A percentile compares a stretch with the other conserved stretches of the same genome.
phyloP scores from a whole-genome alignment of 35 echinoderm and acorn worm species.

The Heliocidaris erythrogramma region DNA sequence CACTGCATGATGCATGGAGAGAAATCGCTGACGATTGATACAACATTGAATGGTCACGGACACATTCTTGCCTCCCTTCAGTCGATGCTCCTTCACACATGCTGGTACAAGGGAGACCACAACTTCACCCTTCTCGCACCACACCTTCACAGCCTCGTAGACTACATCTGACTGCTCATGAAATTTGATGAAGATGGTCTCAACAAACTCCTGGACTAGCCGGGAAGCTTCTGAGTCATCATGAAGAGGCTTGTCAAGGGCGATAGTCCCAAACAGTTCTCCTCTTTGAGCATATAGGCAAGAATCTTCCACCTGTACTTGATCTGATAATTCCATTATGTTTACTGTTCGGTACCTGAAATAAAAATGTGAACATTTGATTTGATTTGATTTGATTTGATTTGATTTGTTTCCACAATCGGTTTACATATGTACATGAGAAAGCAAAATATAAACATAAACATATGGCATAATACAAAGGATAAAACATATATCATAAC shows the following conservation, averaged over 20 bases:
- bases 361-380: not conserved
- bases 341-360: conserved; percentile 27
- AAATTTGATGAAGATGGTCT: conserved; percentile 59
- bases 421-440: too few species aligned
- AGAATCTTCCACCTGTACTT: not conserved
- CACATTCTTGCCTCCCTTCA: not conserved
- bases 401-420: too few species aligned
- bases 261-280: conserved; percentile 67
- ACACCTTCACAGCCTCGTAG: conserved; percentile 41
- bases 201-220: conserved; percentile 55
- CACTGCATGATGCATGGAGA: conserved; percentile 49
- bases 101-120: not conserved
- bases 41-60: conserved; percentile 36
- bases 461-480: too few species aligned
- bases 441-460: too few species aligned
- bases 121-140: not conserved
- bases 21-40: conserved; percentile 27
- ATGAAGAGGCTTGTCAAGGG: conserved; percentile 48
- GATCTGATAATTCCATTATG: not conserved
- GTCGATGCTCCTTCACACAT: not conserved
- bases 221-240: conserved; percentile 67
- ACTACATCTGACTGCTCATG: conserved; percentile 23
- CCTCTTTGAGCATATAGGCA: conserved; percentile 31
- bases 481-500: too few species aligned
- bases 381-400: too few species aligned